These are phyloP conservation scores for Todiramphus saurophagus DNA, from an alignment of 2,113 vertebrate species.

Conservation along the genomic window DNA sequence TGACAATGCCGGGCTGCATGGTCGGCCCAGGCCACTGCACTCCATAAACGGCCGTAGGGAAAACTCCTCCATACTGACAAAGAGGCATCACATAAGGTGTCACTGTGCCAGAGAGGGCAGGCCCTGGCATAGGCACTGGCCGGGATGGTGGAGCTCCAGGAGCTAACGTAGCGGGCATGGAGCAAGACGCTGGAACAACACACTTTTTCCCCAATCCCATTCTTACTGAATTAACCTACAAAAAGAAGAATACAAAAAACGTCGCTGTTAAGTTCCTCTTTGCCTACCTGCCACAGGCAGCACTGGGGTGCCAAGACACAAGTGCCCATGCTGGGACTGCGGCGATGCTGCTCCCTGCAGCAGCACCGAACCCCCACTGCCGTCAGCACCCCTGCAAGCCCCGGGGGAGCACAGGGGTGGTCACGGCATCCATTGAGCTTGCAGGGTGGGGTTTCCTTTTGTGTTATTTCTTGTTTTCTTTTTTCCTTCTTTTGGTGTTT, in stretches of 20 bases:
- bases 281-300: background rate
- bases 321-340: fast-evolving
- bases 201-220: conserved; percentile 68
- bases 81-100: conserved; percentile 72
- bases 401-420: background rate
- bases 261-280: background rate
- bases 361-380: fast-evolving
- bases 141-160: conserved; percentile 62
- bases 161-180: conserved; percentile 73
- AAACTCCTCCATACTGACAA: conserved; percentile 73
- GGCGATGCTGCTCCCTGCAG: fast-evolving
- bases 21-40: conserved; percentile 76
- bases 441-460: background rate
- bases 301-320: fast-evolving
- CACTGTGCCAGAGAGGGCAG: conserved; percentile 62
- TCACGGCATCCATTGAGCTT: fast-evolving
- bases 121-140: conserved; percentile 71
- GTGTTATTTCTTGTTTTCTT: background rate
- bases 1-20: conserved; percentile 58
- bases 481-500: background rate
- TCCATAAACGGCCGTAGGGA: conserved; percentile 75
- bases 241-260: conserved; percentile 58
- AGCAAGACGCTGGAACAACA: conserved; percentile 76
- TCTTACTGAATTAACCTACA: conserved; percentile 70
- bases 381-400: background rate